phyloP scores from a whole-genome alignment of 2,797 vertebrate species.

The Alectoris magna region DNA sequence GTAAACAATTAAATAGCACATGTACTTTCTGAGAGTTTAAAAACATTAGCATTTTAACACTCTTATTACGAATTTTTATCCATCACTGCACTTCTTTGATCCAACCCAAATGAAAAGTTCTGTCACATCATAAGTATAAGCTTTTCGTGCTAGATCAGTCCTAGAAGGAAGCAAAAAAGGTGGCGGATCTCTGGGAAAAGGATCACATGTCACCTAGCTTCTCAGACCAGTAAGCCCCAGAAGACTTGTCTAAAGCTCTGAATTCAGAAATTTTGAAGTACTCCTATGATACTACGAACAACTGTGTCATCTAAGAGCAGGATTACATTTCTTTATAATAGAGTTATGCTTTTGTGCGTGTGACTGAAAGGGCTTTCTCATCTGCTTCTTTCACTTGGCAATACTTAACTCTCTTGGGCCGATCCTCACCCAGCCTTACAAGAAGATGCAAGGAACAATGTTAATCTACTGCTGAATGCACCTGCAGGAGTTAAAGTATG shows the following conservation, averaged over 20 bases:
- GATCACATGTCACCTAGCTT: not conserved
- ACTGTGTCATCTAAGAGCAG: not conserved
- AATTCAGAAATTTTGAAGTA: not conserved
- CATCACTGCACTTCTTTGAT: not conserved
- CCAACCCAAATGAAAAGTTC: not conserved
- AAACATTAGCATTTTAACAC: not conserved
- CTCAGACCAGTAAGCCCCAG: not conserved
- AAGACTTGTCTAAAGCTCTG: not conserved
- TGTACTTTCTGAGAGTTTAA: not conserved
- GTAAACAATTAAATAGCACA: not conserved
- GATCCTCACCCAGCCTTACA: not conserved
- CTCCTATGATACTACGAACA: not conserved
- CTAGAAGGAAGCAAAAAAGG: not conserved
- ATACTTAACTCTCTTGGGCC: not conserved
- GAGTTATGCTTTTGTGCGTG: not conserved
- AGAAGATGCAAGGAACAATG: not conserved
- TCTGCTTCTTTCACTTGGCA: not conserved
- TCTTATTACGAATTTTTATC: not conserved
- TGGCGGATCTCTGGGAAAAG: not conserved
- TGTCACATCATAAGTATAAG: not conserved
- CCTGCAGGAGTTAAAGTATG: constrained; percentile 3
- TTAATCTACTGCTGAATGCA: not conserved
- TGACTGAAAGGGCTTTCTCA: not conserved
- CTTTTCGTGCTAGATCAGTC: not conserved
- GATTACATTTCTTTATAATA: not conserved